Conservation (phyloP, 2,888 invertebrate species). For the Pharmacophagus antenor region DNA sequence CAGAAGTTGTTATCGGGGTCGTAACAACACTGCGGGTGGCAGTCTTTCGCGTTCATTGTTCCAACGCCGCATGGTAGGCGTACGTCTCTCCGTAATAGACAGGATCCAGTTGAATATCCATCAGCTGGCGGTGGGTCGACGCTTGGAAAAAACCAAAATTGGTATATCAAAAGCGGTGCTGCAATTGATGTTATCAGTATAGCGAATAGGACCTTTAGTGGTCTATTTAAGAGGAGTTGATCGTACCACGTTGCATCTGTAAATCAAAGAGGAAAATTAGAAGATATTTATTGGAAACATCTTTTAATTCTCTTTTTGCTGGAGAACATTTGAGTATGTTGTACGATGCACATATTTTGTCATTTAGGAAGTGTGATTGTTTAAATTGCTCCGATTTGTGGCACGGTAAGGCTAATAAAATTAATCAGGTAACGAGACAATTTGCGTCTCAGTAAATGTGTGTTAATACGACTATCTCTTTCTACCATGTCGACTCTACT, state of each 20-base stretch:
- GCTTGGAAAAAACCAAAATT: slow-evolving; percentile 49
- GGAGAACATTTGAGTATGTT: no score
- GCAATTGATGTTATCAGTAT: slow-evolving; percentile 48
- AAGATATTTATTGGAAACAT: no score
- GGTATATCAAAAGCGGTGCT: slow-evolving; percentile 59
- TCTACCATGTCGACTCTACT: no score
- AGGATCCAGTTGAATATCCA: slow-evolving; percentile 66
- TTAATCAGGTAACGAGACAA: no score
- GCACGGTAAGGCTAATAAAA: no score
- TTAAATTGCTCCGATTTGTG: no score
- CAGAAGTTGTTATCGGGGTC: slow-evolving; percentile 62
- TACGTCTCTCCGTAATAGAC: slow-evolving; percentile 49
- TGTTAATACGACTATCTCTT: no score
- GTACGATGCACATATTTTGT: no score
- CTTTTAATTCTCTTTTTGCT: no score
- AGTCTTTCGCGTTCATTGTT: slow-evolving; percentile 49
- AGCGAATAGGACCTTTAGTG: slow-evolving; percentile 50
- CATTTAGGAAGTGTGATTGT: no score
- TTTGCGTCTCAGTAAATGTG: no score
- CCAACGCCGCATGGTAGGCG: slow-evolving; percentile 66
- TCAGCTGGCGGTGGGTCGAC: slow-evolving; percentile 54
- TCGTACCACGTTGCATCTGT: slow-evolving; percentile 68
- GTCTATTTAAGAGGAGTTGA: slow-evolving; percentile 58
- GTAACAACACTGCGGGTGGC: slow-evolving; percentile 77
- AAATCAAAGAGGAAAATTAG: no score